phyloP scores from a whole-genome alignment of 2,113 vertebrate species.

The Axis porcinus region DNA sequence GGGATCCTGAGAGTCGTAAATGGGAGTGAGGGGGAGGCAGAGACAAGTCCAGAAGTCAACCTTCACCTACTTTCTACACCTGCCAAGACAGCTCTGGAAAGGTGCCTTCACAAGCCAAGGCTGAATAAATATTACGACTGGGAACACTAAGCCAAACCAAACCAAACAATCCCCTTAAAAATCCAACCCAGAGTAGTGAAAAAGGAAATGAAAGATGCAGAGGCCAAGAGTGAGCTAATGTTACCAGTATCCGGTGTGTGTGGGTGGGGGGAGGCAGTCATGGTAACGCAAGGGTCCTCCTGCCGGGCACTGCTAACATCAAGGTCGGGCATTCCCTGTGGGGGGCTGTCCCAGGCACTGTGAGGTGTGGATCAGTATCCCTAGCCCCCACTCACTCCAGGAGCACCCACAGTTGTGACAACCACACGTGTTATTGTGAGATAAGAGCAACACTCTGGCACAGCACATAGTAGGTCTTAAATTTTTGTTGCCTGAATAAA shows the following conservation, averaged over 20 bases:
- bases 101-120: neutral
- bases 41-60: neutral
- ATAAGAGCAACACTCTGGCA: neutral
- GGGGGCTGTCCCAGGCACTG: neutral
- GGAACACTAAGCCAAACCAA: neutral
- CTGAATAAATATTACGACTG: neutral
- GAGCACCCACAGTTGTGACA: neutral
- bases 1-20: neutral
- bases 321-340: rapidly evolving
- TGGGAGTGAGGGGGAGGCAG: neutral
- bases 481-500: neutral
- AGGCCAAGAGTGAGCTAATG: neutral
- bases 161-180: neutral
- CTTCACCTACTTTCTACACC: neutral
- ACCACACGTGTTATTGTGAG: neutral
- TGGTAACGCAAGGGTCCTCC: rapidly evolving
- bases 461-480: neutral
- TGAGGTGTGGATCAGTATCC: neutral
- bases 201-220: neutral
- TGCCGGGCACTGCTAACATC: rapidly evolving
- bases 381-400: neutral
- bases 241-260: neutral
- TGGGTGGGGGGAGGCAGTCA: neutral
- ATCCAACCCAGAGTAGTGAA: neutral
- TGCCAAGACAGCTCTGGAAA: neutral